Evolutionary conservation across 2,888 invertebrate species (phyloP).

Genomic region (Sinelater perroti): DNA sequence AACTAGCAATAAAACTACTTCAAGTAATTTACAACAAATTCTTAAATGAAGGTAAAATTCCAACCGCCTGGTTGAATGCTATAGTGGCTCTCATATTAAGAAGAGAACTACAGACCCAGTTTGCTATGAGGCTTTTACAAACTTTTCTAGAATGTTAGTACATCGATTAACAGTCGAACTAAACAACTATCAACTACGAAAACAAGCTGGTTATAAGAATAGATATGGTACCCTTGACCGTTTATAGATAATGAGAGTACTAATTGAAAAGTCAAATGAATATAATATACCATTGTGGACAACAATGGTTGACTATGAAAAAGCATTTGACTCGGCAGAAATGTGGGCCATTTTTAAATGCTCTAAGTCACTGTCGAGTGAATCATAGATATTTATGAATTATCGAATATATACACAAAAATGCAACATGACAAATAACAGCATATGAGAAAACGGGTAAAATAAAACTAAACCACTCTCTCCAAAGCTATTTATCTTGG

Average conservation of each 20-base stretch:
- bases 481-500: neutral
- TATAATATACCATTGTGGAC: constrained; percentile 1
- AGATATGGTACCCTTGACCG: neutral
- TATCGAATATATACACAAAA: constrained; percentile 1
- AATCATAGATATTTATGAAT: constrained; percentile 1
- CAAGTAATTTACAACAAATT: neutral
- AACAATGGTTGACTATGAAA: constrained; percentile 4
- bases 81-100: neutral
- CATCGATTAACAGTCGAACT: neutral
- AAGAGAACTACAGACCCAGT: constrained; percentile 4
- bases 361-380: neutral
- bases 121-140: neutral
- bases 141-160: neutral
- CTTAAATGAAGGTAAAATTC: neutral
- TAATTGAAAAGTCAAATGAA: no score
- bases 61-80: neutral
- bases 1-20: neutral
- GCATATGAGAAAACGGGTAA: neutral
- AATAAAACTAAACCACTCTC: neutral
- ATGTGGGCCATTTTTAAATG: neutral
- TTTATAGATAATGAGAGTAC: no score
- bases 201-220: constrained; percentile 1
- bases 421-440: no score
- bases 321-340: neutral
- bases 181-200: neutral